Base-by-base conservation (phyloP, 1,140 invertebrate species). In the Mycetomoellerius zeteki region DNA sequence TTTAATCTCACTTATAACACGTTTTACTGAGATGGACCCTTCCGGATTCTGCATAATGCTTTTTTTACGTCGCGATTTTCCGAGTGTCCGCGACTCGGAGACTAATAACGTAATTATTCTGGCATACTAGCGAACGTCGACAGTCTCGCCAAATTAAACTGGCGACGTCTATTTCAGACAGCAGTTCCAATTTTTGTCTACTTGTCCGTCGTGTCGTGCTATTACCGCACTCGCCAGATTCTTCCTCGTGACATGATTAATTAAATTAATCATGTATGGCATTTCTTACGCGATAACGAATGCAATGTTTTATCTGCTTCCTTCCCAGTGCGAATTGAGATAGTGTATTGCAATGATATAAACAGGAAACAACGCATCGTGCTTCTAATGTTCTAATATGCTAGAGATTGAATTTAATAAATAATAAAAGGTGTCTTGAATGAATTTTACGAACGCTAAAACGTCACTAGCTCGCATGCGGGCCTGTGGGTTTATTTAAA, bases 81-180 rank as follows among this genome's bases (percentile, higher is more conserved):
- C 81, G 52, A 67, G 78, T 16, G 37, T 50, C 60, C 47, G 24
- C 52, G 56, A 54, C 64, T 69, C 65, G 50, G 27, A 78, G 21
- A 88, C 58, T 87, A 77, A 89, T 85, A 85, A 89, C 52, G 47
- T 69, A 84, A 87, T 87, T 89, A 89, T 65, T 82, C 54, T 60
- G 52, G 54, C 80, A 24, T 47, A 30, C 27, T 75, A 72, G 81
- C 30, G 8, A 58, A 75, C 43, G n/a, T 33, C 54, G 37, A 27
- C 69, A 71, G 69, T 73, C 69, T 75, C 80, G 69, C 54, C 54
- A 75, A 60, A 84, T 84, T 73, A 84, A 84, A 73, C 69, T 73
- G 37, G 54, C 69, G 67, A 60, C 69, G 69, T 73, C 37, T 73
- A 64, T 75, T 73, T 75, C 62, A 62, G 37, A 50, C 54, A 30